phyloP scores from a whole-genome alignment of 1,140 invertebrate species.

The Drosophila pruinosa region DNA sequence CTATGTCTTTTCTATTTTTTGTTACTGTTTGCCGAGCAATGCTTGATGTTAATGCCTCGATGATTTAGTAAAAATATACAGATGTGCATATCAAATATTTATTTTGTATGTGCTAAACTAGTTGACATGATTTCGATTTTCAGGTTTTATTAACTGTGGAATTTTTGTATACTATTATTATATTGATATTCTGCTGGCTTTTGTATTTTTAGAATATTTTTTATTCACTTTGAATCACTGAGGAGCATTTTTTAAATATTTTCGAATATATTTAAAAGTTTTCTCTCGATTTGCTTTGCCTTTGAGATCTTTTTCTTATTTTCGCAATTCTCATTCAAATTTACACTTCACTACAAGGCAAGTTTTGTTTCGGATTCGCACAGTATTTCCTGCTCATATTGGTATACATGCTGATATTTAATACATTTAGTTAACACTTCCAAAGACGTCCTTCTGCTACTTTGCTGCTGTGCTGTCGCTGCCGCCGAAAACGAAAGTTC shows the following conservation, averaged over 20 bases:
- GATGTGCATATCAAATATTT: slow-evolving; percentile 13
- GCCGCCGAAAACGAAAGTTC: slow-evolving; percentile 66
- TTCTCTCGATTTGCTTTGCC: slow-evolving; percentile 7
- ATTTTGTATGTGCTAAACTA: slow-evolving; percentile 29
- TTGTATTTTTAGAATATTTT: slow-evolving; percentile 3
- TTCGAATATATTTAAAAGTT: slow-evolving; percentile 1
- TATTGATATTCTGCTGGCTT: not conserved
- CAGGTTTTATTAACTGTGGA: slow-evolving; percentile 33
- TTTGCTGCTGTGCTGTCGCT: slow-evolving; percentile 2
- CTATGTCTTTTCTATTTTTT: not conserved
- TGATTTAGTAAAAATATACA: not conserved
- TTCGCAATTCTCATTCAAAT: not conserved
- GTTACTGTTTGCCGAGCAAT: slow-evolving; percentile 2
- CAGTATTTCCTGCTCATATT: not conserved
- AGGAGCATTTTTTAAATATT: slow-evolving; percentile 1
- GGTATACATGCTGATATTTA: not conserved
- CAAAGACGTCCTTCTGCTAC: slow-evolving; percentile 9
- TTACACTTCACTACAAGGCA: slow-evolving; percentile 22
- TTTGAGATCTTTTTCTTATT: not conserved
- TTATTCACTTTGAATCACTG: slow-evolving; percentile 10
- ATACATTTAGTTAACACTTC: slow-evolving; percentile 28
- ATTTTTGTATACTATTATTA: not conserved
- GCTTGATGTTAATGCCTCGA: slow-evolving; percentile 19
- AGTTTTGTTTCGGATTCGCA: slow-evolving; percentile 9
- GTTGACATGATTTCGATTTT: slow-evolving; percentile 6